phyloP scores from a whole-genome alignment of 2,888 invertebrate species.

The Scaptomyza polygonia region DNA sequence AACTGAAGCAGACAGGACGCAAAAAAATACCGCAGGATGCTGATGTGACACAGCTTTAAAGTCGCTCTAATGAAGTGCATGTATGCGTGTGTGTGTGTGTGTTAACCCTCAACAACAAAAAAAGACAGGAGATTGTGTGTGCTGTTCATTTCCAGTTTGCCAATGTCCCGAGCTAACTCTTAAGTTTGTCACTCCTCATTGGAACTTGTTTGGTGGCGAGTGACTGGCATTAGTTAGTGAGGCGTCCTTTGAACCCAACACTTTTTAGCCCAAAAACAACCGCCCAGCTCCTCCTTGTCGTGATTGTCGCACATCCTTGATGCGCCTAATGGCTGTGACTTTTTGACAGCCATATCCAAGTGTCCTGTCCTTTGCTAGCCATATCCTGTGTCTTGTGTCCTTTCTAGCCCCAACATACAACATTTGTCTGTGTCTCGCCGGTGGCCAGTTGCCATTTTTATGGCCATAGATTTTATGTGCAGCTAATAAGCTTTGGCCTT shows the following conservation, averaged over 20 bases:
- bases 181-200: slow-evolving; percentile 50
- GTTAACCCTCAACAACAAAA: background rate
- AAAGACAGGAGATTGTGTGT: background rate
- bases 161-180: background rate
- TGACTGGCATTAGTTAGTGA: background rate
- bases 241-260: background rate
- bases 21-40: slow-evolving; percentile 12
- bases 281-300: slow-evolving; percentile 5
- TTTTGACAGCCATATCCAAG: slow-evolving; percentile 74
- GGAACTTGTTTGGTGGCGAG: slow-evolving; percentile 2
- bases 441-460: slow-evolving; percentile 59
- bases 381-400: slow-evolving; percentile 39
- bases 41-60: slow-evolving; percentile 39
- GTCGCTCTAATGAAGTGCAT: slow-evolving; percentile 49
- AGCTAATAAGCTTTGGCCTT: slow-evolving; percentile 51
- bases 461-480: slow-evolving; percentile 64
- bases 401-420: slow-evolving; percentile 2
- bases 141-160: background rate
- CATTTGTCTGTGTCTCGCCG: slow-evolving; percentile 37
- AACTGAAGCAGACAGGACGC: slow-evolving; percentile 13
- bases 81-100: slow-evolving; percentile 39
- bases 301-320: slow-evolving; percentile 18
- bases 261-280: background rate
- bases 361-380: slow-evolving; percentile 39
- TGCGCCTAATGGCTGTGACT: slow-evolving; percentile 79